Conservation (phyloP, 2,888 invertebrate genomes). For the Vanessa cardui region DNA sequence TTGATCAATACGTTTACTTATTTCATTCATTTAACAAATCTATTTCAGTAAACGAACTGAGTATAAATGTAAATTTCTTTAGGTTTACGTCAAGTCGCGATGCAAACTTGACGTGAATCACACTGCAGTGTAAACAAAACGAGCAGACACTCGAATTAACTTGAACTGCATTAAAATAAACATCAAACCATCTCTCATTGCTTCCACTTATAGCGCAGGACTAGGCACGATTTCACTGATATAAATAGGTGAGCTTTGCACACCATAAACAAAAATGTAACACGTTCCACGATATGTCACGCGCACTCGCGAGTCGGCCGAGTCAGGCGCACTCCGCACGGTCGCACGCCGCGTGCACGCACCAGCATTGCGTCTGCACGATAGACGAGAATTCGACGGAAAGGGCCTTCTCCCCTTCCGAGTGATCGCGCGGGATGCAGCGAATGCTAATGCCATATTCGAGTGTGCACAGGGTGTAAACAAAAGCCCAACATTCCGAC, state of each 20-base stretch:
- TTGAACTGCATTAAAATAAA: slow-evolving; percentile 68
- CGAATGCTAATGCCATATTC: slow-evolving; percentile 65
- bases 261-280: slow-evolving; percentile 70
- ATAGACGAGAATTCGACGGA: slow-evolving; percentile 71
- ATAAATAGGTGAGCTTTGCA: slow-evolving; percentile 69
- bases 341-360: slow-evolving; percentile 67
- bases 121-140: slow-evolving; percentile 67
- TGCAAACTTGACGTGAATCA: slow-evolving; percentile 62
- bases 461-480: slow-evolving; percentile 43
- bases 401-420: slow-evolving; percentile 78
- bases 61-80: slow-evolving; percentile 33
- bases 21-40: slow-evolving; percentile 13
- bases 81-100: slow-evolving; percentile 56
- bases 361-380: slow-evolving; percentile 73
- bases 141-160: slow-evolving; percentile 61
- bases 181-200: slow-evolving; percentile 59
- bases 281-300: slow-evolving; percentile 60
- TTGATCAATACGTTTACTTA: slow-evolving; percentile 3
- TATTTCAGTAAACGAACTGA: slow-evolving; percentile 16
- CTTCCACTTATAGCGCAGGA: slow-evolving; percentile 58
- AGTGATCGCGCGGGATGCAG: slow-evolving; percentile 79
- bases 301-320: slow-evolving; percentile 48
- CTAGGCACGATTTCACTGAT: slow-evolving; percentile 55
- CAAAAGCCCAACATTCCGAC: slow-evolving; percentile 38
- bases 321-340: slow-evolving; percentile 51